Base-by-base conservation (phyloP, 2,113 vertebrate genomes). In the Synchiropus splendidus region DNA sequence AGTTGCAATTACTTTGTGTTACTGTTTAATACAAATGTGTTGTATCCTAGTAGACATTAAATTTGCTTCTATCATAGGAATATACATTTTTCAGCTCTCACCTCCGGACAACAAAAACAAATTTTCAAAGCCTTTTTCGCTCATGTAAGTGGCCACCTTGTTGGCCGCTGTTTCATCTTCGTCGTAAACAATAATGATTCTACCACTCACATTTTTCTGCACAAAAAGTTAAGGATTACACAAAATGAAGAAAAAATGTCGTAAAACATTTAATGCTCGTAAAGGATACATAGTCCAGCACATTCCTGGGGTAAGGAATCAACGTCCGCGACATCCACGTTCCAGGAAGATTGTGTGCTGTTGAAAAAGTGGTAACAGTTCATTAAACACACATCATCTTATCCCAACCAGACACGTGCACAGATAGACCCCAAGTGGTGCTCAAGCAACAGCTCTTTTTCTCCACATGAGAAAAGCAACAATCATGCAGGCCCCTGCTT, bases 91-190 rank as follows among this genome's bases (percentile, higher is more conserved):
- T 10, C 4, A 3, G 31, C 9, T n/a, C 79, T 70, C 37, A 95
- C 95, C 95, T 84, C 95, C 95, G 0, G 92, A 94, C 2, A 99
- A 78, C 90, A 99, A 88, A 55, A 94, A 98, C 11, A 98, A 67
- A 48, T 99, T 99, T 51, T 99, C 92, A 2, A 97, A 92, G 4
- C 93, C 94, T 34, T 92, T 79, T 58, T 99, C 88, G 0, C 91
- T 96, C 91, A 99, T 92, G 56, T 76, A 88, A 12, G 91, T 93
- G 12, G 94, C 92, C 0, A 92, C 90, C 70, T 91, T 90, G 59
- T 84, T 89, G 6, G 93, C 92, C n/a, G 90, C 48, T 16, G 89
- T 68, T 77, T 99, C 95, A 0, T 98, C 95, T 0, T 93, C 91
- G 1, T 98, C 95, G 0, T 97, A 99, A 1, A 98, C 42, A 1